Evolutionary conservation across 2,797 vertebrate genomes (phyloP), one percentile per base, ranked within the genome.

Genomic region (Pagetopsis macropterus): DNA sequence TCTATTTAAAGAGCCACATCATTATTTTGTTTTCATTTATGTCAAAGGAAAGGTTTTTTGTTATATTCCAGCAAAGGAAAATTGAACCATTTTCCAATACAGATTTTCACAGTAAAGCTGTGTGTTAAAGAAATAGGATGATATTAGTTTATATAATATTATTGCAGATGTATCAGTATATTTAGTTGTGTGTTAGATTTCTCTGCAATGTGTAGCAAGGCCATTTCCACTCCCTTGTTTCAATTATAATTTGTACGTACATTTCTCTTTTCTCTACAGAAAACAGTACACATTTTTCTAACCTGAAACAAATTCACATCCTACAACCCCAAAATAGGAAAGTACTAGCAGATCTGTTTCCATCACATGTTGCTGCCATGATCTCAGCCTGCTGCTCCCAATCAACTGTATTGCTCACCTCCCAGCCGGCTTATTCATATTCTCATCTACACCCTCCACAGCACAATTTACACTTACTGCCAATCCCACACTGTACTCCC

Each of bases 391-490:
- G 50, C 63, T 65, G 48, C 62, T 33, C 51, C 41, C 31, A 43
- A 33, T 57, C 81, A n/a, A 27, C 37, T n/a, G 19, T n/a, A 45
- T 76, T 45, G 67, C 69, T 67, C 79, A 75, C 67, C 46, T 70
- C 62, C 40, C 56, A 21, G 61, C 52, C 58, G 19, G 11, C 33
- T 31, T 78, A n/a, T 61, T 51, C 65, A 55, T 55, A 65, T 66
- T 57, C 41, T 65, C 51, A 77, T 65, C 52, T 49, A 37, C 56
- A 55, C 31, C 68, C 1, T 65, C 49, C 23, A n/a, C 46, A 52
- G 68, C 27, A 17, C 27, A 68, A 56, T 72, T 71, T 63, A 69
- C 60, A 82, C 69, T 44, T 74, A 82, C 69, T 44, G 72, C 70
- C 49, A 55, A 70, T 67, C 63, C 10, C n/a, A 50, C 62, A 51